These are phyloP conservation scores for Digitonthophagus gazella DNA, from an alignment of 2,888 invertebrate genomes.

Conservation along the genomic window DNA sequence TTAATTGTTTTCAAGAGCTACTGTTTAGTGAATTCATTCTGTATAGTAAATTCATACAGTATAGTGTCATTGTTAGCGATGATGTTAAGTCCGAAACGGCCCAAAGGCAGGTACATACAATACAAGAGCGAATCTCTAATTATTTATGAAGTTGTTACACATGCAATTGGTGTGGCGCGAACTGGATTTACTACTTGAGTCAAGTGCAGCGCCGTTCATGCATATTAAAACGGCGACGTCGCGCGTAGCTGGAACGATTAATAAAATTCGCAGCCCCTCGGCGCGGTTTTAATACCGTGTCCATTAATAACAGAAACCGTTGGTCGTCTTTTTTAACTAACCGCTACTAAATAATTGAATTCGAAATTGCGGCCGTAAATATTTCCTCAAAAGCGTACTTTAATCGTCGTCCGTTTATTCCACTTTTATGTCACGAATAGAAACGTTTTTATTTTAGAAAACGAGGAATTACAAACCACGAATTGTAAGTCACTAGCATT, in stretches of 20 bases:
- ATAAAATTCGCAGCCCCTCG: conserved; percentile 8
- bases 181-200: conserved; percentile 24
- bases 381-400: background rate
- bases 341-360: conserved; percentile 14
- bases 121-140: conserved; percentile 4
- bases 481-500: background rate
- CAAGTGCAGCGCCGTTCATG: conserved; percentile 22
- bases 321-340: background rate
- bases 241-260: conserved; percentile 1
- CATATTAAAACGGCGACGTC: conserved; percentile 20
- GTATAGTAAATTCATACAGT: background rate
- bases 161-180: conserved; percentile 25
- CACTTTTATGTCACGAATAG: background rate
- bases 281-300: conserved; percentile 14
- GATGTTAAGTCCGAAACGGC: background rate
- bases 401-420: conserved; percentile 7
- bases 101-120: background rate
- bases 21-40: too few species aligned
- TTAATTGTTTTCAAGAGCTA: too few species aligned
- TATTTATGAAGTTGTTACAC: conserved; percentile 22
- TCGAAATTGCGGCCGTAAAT: conserved; percentile 15
- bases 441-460: background rate
- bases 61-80: background rate
- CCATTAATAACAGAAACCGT: conserved; percentile 14
- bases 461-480: background rate